These are phyloP conservation scores for Ooceraea biroi DNA, from an alignment of 1,140 invertebrate genomes.

Conservation along the genomic window DNA sequence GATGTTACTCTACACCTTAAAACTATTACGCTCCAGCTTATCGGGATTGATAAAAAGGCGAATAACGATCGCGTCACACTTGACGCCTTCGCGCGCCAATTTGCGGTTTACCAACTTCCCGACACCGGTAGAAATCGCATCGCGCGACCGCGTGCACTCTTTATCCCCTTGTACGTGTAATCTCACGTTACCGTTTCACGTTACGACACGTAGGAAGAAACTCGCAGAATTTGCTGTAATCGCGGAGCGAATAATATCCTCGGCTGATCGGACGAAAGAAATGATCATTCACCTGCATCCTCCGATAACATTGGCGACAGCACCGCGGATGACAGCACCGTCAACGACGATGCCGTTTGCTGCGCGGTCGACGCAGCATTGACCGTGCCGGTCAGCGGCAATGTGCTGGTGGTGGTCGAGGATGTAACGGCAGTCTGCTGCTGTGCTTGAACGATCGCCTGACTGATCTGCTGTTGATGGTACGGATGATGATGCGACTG, in stretches of 20 bases:
- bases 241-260: not conserved
- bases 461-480: constrained; percentile 55
- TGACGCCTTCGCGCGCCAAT: not conserved
- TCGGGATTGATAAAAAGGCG: constrained; percentile 54
- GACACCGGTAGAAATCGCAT: too few species aligned
- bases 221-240: not conserved
- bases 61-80: not conserved
- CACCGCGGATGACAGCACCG: constrained; percentile 5
- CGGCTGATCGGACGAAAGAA: not conserved
- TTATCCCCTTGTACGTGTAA: too few species aligned
- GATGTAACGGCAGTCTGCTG: constrained; percentile 26
- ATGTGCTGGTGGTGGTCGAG: constrained; percentile 11
- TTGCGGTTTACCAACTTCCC: constrained; percentile 47
- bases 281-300: constrained; percentile 52
- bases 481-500: constrained; percentile 51
- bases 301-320: constrained; percentile 19
- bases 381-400: not conserved
- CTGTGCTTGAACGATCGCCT: constrained; percentile 37
- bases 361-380: constrained; percentile 14
- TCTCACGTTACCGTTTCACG: too few species aligned
- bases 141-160: too few species aligned
- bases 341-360: constrained; percentile 28
- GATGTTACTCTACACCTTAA: not conserved
- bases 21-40: constrained; percentile 5
- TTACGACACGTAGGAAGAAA: too few species aligned